Base-by-base conservation (phyloP, 2,113 vertebrate genomes). In the Corvus hawaiiensis region DNA sequence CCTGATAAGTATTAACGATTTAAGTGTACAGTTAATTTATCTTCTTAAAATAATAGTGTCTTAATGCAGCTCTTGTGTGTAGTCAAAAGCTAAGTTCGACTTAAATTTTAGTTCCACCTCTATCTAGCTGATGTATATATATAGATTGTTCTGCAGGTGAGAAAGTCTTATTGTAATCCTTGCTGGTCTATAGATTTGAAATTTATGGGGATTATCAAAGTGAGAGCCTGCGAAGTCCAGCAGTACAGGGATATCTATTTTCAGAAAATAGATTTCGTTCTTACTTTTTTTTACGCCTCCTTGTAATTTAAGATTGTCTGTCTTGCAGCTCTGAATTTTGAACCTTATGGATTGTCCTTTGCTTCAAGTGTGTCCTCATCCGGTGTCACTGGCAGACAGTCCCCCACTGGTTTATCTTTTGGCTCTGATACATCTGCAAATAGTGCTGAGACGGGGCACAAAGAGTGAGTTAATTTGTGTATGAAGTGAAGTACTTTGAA, bases 291-390 rank as follows among this genome's bases (percentile, higher is more conserved):
- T 1, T 4, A 32, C 63, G 13, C 41, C 58, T 96, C 49, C 9
- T 88, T 81, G 68, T 90, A 94, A 96, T 89, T 67, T 71, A 48
- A 91, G 72, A 18, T 51, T 97, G 24, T 94, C 23, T 97, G 73
- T 96, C 87, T 96, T 95, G 73, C 97, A 99, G 99, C 97, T 62
- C 96, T 99, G 97, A 99, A 98, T 97, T 98, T 99, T 97, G 99
- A 99, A 97, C 99, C 99, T 9, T 99, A 99, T 28, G 97, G 98
- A 84, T 97, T 99, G 64, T 99, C 98, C 17, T 98, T 99, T 97
- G 98, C 98, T 58, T 97, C 98, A 68, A 98, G 98, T 64, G 96
- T 98, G 91, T 98, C 98, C 12, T 98, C 98, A 39, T 98, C 98
- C 72, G 98, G 98, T 68, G 80, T 99, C 63, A 90, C 98, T 3